Base-by-base conservation (phyloP, 2,113 vertebrate species). In the Mastomys coucha region DNA sequence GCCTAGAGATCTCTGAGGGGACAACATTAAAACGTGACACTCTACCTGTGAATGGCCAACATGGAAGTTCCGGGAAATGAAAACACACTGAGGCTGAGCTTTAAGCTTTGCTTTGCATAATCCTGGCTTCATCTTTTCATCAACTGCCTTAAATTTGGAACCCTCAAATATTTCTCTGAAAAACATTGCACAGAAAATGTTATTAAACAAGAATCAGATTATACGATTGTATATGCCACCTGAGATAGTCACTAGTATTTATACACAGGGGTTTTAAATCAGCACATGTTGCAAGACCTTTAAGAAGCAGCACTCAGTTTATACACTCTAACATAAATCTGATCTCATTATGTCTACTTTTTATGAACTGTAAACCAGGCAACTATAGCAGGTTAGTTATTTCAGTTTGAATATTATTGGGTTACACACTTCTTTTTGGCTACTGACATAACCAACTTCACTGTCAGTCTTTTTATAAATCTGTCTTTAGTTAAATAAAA, bases 21-120 rank as follows among this genome's bases (percentile, higher is more conserved):
- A 87, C 24, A 88, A 22, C 31, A 88, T 67, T 88, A 87, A 91
- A 97, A 78, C 49, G 60, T 58, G 72, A 94, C 56, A 80, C 75
- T 72, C 53, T 97, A 98, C 97, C 96, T 98, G 94, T 93, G 63
- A 1, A 85, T 69, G 91, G 97, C 91, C 93, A 93, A 94, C 85
- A 67, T 97, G 97, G 97, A 98, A 98, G 97, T 94, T 93, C 96
- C 42, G 96, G 95, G 95, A 98, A 96, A 98, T 97, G 97, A 98
- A 97, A 98, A 91, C 49, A 93, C 90, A 94, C 1, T 80, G 82
- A 85, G 73, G 70, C 14, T n/a, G 58, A 89, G 94, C 72, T 96
- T 97, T 96, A 91, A 36, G 31, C 26, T 81, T 70, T 51, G 0
- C 6, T 85, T 89, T 92, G 75, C 78, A 53, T 94, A 49, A 7